phyloP scores from a whole-genome alignment of 2,888 invertebrate species.

The Netelia melanura region DNA sequence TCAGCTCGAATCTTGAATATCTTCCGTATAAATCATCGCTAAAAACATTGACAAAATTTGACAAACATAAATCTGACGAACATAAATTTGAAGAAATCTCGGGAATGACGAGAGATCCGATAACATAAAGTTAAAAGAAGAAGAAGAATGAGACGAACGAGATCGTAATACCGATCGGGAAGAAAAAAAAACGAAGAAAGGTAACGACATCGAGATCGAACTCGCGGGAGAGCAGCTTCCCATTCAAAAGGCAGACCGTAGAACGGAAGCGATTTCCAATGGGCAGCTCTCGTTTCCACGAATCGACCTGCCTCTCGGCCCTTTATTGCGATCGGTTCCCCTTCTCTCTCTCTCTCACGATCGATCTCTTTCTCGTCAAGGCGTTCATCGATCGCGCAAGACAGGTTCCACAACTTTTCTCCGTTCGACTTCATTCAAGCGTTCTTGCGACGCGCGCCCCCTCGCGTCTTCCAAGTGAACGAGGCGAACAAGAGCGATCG shows the following conservation, averaged over 20 bases:
- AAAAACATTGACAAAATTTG: too few species aligned
- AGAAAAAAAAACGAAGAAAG: background rate
- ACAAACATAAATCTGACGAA: too few species aligned
- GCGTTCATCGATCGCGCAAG: conserved; percentile 8
- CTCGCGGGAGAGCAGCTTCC: conserved; percentile 47
- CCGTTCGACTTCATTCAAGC: conserved; percentile 77
- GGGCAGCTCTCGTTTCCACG: conserved; percentile 74
- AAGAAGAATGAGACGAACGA: background rate
- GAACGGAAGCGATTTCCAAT: conserved; percentile 76
- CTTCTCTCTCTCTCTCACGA: conserved; percentile 16
- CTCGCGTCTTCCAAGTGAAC: background rate
- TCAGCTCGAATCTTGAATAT: too few species aligned
- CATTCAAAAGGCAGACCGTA: conserved; percentile 69
- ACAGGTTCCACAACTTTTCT: conserved; percentile 68
- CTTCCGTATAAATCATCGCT: too few species aligned
- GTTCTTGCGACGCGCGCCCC: conserved; percentile 73
- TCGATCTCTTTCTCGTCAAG: background rate
- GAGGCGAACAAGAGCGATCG: conserved; percentile 7
- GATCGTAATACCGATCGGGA: background rate
- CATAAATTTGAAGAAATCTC: too few species aligned
- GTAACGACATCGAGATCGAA: conserved; percentile 13
- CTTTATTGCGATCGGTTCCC: conserved; percentile 4
- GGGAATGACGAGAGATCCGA: too few species aligned
- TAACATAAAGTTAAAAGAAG: background rate
- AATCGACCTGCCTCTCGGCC: conserved; percentile 67